Base-by-base conservation (phyloP, 2,888 invertebrate genomes). In the Acrocera orbiculus region DNA sequence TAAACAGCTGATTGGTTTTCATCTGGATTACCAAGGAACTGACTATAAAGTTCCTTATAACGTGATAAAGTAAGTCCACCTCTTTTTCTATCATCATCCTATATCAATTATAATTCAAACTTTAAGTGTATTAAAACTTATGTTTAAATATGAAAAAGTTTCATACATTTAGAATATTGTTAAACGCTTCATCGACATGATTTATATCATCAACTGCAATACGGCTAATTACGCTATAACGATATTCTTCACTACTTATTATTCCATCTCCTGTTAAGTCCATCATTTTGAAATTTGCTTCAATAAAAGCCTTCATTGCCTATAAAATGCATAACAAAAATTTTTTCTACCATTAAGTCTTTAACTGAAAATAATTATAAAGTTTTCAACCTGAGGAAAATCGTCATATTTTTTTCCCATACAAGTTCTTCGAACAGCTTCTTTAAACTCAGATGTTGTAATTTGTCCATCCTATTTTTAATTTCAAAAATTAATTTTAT, bases 271-370 rank as follows among this genome's bases (percentile, higher is more conserved):
- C 72, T 49, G 83, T 80, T 37, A 81, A 65, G 50, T 85, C 83
- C 27, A 82, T 73, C 66, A 80, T 70, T 51, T 74, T 74, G 56
- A 83, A 85, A 59, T 81, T 81, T 33, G 76, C 73, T 54, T 83
- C 82, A 51, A 83, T 83, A 55, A 83, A 83, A 52, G 81, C 78
- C 51, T 74, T 80, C 77, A 83, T 79, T 4, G 83, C 80, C 58
- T 60, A 28, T 25, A 36, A 37, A 19, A n/a, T n/a, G n/a, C n/a
- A n/a, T n/a, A n/a, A n/a, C 16, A 11, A 34, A 27, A 29, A 27
- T 35, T 30, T 32, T 16, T 7, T 25, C 28, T 14, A 23, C 3
- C 5, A 22, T 17, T 4, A 38, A 4, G n/a, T 16, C 13, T 19
- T 19, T 19, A 19, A 19, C 8, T 8, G 8, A 19, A 6, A 19